Percentiles rank a stretch among this genome's conserved stretches.
These are phyloP conservation scores for Zygothrica quintamaculata DNA, from an alignment of 2,888 invertebrate species.

Conservation along the genomic window DNA sequence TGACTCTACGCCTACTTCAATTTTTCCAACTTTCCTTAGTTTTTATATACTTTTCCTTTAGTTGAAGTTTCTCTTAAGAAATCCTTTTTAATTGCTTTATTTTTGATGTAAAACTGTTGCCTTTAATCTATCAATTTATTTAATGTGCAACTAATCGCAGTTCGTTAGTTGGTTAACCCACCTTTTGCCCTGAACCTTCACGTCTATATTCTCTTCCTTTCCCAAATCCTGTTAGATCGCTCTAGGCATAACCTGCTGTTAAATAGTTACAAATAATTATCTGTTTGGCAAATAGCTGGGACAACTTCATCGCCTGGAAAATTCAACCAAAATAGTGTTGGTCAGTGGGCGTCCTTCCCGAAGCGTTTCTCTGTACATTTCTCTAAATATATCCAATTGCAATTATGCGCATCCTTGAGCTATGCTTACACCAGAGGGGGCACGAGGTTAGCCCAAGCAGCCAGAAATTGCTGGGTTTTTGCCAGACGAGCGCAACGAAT, in stretches of 20 bases:
- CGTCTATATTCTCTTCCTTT: neutral
- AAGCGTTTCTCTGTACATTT: neutral
- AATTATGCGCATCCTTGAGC: constrained; percentile 58
- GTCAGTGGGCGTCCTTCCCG: constrained; percentile 10
- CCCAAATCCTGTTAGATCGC: neutral
- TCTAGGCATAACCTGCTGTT: constrained; percentile 50
- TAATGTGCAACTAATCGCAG: constrained; percentile 45
- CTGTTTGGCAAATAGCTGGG: constrained; percentile 52
- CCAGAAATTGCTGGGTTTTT: constrained; percentile 62
- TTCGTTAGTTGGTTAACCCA: constrained; percentile 63
- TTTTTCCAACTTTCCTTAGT: no score
- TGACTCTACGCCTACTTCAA: no score
- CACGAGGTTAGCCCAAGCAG: constrained; percentile 74
- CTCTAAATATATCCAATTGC: constrained; percentile 61
- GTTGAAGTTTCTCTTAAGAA: no score
- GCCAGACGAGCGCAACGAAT: constrained; percentile 65
- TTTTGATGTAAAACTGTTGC: no score
- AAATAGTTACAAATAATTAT: constrained; percentile 63
- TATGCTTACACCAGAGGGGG: constrained; percentile 44
- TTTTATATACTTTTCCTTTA: no score
- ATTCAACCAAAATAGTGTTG: neutral
- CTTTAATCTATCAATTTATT: constrained; percentile 37
- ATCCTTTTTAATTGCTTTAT: constrained; percentile 1
- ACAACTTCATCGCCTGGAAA: constrained; percentile 48
- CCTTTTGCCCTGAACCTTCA: constrained; percentile 57